Base-by-base conservation (phyloP, 2,888 invertebrate species). In the Cosmorhoe ocellata region DNA sequence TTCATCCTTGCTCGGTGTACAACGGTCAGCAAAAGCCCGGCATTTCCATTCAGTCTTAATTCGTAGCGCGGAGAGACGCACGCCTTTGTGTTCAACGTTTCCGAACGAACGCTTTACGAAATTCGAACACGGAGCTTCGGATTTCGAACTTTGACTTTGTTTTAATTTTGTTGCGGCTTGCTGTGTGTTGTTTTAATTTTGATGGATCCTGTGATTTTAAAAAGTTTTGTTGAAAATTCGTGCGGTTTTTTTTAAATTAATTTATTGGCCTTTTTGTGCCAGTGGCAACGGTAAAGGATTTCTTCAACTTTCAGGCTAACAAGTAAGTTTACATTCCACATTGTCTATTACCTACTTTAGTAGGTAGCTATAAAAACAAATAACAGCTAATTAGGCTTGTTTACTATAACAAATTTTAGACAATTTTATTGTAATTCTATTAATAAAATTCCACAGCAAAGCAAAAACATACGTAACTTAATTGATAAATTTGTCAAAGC, bases 21-120 rank as follows among this genome's bases (percentile, higher is more conserved):
- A 34, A 27, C 43, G 47, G 43, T 36, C 41, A 32, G 41, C 24
- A 32, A 36, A 41, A 28, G 40, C 11, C 31, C 28, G 47, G 43
- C 39, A 38, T 36, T 38, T 38, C 48, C 14, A 32, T 14, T n/a
- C 54, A 55, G 55, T 55, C 7, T 14, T 18, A 43, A 47, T 43
- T 32, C 40, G 27, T 32, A 40, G 36, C 43, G 50, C 14, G 28
- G 11, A 14, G 47, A 18, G 40, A 11, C 43, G 43, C 43, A 50
- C 55, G 55, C 36, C 22, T 45, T 28, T 26, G 3, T 33, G 39
- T 32, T 3, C 9, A 14, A 24, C 34, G 43, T 34, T 40, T 40
- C 39, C 32, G 43, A 43, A 14, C 39, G 49, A 49, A 18, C 42
- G 49, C 27, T 31, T 37, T 37, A 38, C 49, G 48, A 40, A 40